Evolutionary conservation across 2,888 invertebrate species (phyloP), one percentile per base, ranked within the genome.

Genomic region (Pterobdella sp.): DNA sequence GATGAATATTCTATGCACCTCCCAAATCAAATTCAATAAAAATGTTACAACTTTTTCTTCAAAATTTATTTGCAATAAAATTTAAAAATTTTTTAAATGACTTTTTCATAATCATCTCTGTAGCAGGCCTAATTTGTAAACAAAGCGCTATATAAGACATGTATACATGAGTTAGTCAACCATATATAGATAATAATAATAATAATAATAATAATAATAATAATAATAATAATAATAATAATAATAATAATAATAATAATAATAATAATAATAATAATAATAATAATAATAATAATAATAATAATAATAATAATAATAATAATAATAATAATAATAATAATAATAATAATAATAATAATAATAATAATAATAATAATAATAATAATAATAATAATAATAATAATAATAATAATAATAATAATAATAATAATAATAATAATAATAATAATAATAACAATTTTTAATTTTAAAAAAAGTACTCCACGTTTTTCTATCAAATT

Each of bases 361-460:
- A 18, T 37, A 26, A 37, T 37, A 42, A 31, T 35, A 36, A 68
- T 68, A 42, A 68, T 68, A 42, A 68, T 68, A 42, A 68, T 68
- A 42, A 42, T 68, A 42, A 42, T 68, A 29, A 68, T 36, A 42
- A 68, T 68, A n/a, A n/a, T 7, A 42, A 37, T 68, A 42, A 36
- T 10, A 26, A 68, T 68, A 42, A 37, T 68, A 42, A 37, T 68
- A 26, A 68, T 68, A 26, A 26, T 68, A 22, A 68, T 36, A 26
- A 68, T 68, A 2, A 37, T 37, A 26, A 37, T 37, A n/a, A 35
- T 56, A n/a, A n/a, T n/a, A n/a, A n/a, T n/a, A n/a, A n/a, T n/a
- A n/a, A n/a, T n/a, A n/a, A n/a, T n/a, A n/a, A n/a, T n/a, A n/a
- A n/a, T n/a, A n/a, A n/a, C n/a, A n/a, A n/a, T n/a, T n/a, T n/a